Evolutionary conservation across 2,113 vertebrate genomes (phyloP).

Genomic region (Talpa occidentalis): DNA sequence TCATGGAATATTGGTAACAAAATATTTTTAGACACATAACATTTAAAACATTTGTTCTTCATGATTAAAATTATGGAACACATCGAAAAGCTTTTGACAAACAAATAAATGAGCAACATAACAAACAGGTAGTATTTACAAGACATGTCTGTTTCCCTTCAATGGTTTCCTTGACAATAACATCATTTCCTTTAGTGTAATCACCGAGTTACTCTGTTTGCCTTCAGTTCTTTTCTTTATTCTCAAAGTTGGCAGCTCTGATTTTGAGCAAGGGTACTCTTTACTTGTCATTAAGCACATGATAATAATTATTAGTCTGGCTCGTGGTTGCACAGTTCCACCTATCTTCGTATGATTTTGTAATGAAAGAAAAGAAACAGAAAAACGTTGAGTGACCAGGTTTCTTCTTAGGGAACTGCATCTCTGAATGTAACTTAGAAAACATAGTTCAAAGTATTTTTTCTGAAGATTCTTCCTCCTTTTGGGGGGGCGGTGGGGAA

Average conservation of each 20-base stretch:
- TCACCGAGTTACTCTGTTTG: constrained; percentile 36
- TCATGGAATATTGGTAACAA: constrained; percentile 10
- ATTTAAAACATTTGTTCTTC: constrained; percentile 46
- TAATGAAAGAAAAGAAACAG: not conserved
- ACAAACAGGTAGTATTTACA: constrained; percentile 38
- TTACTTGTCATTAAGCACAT: constrained; percentile 36
- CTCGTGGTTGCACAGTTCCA: not conserved
- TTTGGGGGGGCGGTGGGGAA: not conserved
- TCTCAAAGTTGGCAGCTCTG: constrained; percentile 14
- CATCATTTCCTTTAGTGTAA: not conserved
- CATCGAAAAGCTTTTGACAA: not conserved
- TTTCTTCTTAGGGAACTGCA: not conserved
- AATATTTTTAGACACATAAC: constrained; percentile 5
- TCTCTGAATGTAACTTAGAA: not conserved
- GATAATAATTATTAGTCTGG: not conserved
- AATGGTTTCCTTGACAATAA: constrained; percentile 56
- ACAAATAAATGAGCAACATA: constrained; percentile 32
- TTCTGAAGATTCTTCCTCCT: not conserved
- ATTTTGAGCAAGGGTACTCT: constrained; percentile 17
- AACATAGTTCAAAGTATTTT: constrained; percentile 26
- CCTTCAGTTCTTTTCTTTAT: constrained; percentile 52
- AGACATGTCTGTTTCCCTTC: not conserved
- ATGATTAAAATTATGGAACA: constrained; percentile 43
- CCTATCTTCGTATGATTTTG: constrained; percentile 1
- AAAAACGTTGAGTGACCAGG: not conserved